phyloP scores from a whole-genome alignment of 2,888 invertebrate species.

The Brachyptera risi region DNA sequence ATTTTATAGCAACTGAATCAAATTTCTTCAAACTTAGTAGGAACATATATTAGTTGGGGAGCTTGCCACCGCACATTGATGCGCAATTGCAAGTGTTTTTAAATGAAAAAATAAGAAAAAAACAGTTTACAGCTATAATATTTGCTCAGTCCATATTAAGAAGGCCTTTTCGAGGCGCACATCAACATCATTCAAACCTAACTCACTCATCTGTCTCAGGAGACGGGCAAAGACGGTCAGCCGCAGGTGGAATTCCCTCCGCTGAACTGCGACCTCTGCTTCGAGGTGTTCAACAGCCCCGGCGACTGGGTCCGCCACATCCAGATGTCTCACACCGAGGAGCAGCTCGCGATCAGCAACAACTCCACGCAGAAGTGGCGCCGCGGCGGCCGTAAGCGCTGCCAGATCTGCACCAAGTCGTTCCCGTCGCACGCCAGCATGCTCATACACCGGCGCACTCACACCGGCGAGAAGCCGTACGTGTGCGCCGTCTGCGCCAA shows the following conservation, averaged over 20 bases:
- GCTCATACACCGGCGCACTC: constrained; percentile 62
- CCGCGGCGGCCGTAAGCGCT: constrained; percentile 19
- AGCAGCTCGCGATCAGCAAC: constrained; percentile 67
- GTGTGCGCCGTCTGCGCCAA: constrained; percentile 71
- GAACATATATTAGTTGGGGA: too few species aligned
- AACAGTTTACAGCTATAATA: too few species aligned
- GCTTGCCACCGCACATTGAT: too few species aligned
- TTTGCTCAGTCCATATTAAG: too few species aligned
- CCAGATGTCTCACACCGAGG: constrained; percentile 72
- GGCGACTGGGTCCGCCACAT: constrained; percentile 81
- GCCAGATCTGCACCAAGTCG: constrained; percentile 62
- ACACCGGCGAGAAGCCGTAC: constrained; percentile 71
- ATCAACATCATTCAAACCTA: too few species aligned
- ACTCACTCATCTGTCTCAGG: neutral
- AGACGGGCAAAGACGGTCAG: constrained; percentile 9
- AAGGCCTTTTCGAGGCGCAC: too few species aligned
- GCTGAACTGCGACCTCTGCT: constrained; percentile 76
- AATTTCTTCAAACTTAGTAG: too few species aligned
- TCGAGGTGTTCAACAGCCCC: constrained; percentile 76
- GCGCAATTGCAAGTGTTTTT: too few species aligned
- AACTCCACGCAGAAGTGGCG: constrained; percentile 41
- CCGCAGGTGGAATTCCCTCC: constrained; percentile 50
- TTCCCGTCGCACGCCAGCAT: constrained; percentile 76
- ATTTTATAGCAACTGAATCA: too few species aligned
- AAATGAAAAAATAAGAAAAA: too few species aligned